Evolutionary conservation across 2,888 invertebrate species (phyloP).

Genomic region (Antheraea assamensis): DNA sequence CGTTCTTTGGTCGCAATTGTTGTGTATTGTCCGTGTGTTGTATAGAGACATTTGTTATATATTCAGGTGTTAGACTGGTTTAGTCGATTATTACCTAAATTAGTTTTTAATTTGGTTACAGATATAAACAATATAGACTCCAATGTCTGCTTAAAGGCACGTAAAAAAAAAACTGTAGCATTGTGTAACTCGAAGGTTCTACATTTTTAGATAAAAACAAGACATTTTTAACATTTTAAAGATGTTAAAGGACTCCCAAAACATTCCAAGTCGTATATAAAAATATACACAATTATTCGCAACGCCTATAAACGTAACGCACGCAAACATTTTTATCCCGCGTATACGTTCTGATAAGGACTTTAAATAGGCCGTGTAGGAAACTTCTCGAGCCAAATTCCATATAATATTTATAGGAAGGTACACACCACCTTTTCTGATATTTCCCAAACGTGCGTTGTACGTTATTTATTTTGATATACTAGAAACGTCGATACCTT

Average conservation of each 20-base stretch:
- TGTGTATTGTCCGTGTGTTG: too few relatives aligned
- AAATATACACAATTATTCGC: not conserved
- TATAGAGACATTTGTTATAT: too few relatives aligned
- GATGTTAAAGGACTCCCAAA: not conserved
- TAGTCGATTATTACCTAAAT: too few relatives aligned
- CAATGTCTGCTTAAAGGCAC: too few relatives aligned
- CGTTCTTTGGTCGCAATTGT: too few relatives aligned
- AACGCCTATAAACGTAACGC: not conserved
- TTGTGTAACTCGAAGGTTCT: too few relatives aligned
- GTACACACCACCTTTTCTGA: not conserved
- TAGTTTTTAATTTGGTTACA: too few relatives aligned
- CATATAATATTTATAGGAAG: constrained; percentile 10
- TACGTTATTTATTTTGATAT: not conserved
- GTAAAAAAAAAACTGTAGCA: too few relatives aligned
- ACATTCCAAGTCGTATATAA: not conserved
- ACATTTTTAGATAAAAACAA: not conserved
- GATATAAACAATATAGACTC: too few relatives aligned
- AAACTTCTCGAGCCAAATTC: not conserved
- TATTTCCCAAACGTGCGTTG: constrained; percentile 1
- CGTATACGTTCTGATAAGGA: constrained; percentile 2
- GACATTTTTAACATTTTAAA: not conserved
- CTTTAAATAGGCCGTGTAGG: constrained; percentile 3
- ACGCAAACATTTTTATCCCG: not conserved
- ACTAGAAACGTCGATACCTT: not conserved
- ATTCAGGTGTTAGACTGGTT: too few relatives aligned